Evolutionary conservation across 2,113 vertebrate genomes (phyloP).

Genomic region (Cyprinodon tularosa): DNA sequence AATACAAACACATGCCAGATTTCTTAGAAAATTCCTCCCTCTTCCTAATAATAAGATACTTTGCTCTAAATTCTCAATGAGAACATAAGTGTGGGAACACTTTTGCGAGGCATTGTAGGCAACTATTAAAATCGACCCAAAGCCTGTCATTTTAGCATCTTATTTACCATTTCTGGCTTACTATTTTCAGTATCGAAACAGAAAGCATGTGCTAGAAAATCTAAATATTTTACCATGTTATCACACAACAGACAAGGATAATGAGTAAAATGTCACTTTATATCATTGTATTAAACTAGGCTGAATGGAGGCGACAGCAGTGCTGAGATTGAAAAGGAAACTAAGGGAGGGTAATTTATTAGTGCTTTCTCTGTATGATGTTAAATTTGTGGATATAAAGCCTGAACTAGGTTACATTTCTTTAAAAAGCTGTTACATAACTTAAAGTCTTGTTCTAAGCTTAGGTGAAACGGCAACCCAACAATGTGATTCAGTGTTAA

Average conservation of each 20-base stretch:
- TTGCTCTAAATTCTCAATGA: not conserved
- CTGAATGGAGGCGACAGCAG: constrained; percentile 6
- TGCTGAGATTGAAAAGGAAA: constrained; percentile 5
- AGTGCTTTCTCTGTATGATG: not conserved
- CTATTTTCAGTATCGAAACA: constrained; percentile 14
- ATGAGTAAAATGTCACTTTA: constrained; percentile 26
- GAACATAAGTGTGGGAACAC: not conserved
- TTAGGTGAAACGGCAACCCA: not conserved
- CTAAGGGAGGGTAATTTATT: constrained; percentile 4
- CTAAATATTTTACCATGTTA: constrained; percentile 47
- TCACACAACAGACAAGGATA: constrained; percentile 31
- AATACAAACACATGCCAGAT: not conserved
- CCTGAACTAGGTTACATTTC: constrained; percentile 8
- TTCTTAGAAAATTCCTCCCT: not conserved
- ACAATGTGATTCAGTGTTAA: not conserved
- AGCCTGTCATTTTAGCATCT: not conserved
- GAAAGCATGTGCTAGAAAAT: constrained; percentile 23
- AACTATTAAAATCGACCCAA: constrained; percentile 1
- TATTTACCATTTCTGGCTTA: constrained; percentile 1
- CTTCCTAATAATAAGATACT: not conserved
- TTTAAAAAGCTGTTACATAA: constrained; percentile 3
- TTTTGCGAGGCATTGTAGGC: not conserved
- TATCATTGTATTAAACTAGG: constrained; percentile 9
- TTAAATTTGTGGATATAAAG: constrained; percentile 1
- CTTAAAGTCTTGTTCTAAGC: not conserved